A percentile compares a stretch with the other conserved stretches of the same genome.
Evolutionary conservation across 2,888 invertebrate genomes (phyloP).

Genomic region (Yponomeuta plumbellus): DNA sequence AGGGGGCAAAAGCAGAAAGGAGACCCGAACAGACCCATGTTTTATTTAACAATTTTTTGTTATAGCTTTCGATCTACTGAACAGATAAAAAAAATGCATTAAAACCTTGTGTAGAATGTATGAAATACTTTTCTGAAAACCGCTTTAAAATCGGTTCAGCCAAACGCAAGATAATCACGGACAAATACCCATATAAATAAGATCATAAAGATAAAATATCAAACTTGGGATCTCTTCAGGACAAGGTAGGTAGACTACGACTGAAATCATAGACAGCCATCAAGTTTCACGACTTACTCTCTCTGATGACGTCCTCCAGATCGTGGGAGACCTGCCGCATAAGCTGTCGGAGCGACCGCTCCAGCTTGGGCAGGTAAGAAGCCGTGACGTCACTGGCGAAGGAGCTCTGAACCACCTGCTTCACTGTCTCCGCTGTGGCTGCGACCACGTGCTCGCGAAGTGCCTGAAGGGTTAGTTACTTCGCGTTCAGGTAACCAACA

Average conservation of each 20-base stretch:
- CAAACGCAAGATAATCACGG: too few relatives aligned
- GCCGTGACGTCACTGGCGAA: constrained; percentile 42
- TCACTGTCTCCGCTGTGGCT: constrained; percentile 43
- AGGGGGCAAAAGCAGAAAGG: too few relatives aligned
- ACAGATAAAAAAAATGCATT: too few relatives aligned
- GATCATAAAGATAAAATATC: too few relatives aligned
- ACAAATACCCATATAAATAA: too few relatives aligned
- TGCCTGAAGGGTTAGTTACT: constrained; percentile 32
- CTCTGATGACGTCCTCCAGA: constrained; percentile 44
- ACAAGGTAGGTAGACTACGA: not conserved
- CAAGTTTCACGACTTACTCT: constrained; percentile 34
- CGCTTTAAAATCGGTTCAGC: too few relatives aligned
- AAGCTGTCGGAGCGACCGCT: constrained; percentile 47
- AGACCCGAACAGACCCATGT: too few relatives aligned
- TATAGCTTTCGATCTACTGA: too few relatives aligned
- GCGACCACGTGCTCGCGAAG: constrained; percentile 45
- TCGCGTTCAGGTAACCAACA: not conserved
- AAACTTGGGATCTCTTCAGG: not conserved
- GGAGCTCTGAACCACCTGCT: constrained; percentile 37
- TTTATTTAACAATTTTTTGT: too few relatives aligned
- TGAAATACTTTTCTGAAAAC: too few relatives aligned
- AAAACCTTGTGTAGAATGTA: too few relatives aligned
- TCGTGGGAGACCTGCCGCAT: constrained; percentile 38
- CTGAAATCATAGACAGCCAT: too few relatives aligned
- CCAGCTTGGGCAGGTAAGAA: constrained; percentile 45